phyloP scores from a whole-genome alignment of 2,113 vertebrate genomes.

The Cyanistes caeruleus region DNA sequence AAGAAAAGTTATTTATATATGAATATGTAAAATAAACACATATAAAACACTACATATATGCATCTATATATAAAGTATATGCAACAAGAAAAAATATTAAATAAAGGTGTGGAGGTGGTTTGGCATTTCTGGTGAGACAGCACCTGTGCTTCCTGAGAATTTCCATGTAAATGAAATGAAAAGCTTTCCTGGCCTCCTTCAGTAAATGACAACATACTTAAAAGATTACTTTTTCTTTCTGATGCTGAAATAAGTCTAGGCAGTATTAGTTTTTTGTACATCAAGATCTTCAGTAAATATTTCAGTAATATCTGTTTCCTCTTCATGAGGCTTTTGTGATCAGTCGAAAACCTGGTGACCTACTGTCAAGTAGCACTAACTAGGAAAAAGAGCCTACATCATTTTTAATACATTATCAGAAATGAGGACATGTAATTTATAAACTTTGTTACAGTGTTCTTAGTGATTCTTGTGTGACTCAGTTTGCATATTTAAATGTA shows the following conservation, averaged over 20 bases:
- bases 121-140: not conserved
- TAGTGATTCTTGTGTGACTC: not conserved
- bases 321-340: not conserved
- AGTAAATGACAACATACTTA: not conserved
- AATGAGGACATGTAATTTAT: not conserved
- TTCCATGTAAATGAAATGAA: not conserved
- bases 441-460: not conserved
- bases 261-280: not conserved
- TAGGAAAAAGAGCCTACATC: accelerated
- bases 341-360: not conserved
- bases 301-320: not conserved
- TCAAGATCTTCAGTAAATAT: not conserved
- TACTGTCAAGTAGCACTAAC: not conserved
- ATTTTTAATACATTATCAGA: not conserved
- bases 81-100: not conserved
- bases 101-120: not conserved
- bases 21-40: not conserved
- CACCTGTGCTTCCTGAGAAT: not conserved
- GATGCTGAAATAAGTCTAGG: not conserved
- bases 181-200: not conserved
- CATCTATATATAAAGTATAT: not conserved
- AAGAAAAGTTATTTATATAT: not conserved
- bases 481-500: not conserved
- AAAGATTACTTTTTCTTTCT: not conserved
- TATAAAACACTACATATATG: not conserved